Evolutionary conservation across 2,113 vertebrate genomes (phyloP).

Genomic region (Poeciliopsis occidentalis): DNA sequence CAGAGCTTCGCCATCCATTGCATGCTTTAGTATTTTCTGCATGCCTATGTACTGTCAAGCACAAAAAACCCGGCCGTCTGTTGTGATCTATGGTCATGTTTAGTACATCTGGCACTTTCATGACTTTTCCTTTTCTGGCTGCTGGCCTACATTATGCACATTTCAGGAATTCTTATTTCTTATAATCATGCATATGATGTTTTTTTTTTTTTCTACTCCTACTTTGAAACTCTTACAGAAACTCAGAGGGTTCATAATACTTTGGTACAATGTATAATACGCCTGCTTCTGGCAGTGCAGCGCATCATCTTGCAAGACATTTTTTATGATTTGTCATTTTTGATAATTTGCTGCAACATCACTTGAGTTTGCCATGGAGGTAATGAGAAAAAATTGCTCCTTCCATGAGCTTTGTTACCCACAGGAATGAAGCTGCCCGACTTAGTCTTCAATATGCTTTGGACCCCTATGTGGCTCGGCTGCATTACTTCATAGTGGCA

Average conservation of each 20-base stretch:
- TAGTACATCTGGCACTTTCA: background rate
- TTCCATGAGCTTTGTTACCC: background rate
- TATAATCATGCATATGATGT: background rate
- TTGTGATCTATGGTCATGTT: background rate
- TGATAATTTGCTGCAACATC: background rate
- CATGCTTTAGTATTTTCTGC: background rate
- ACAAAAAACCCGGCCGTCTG: background rate
- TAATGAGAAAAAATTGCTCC: background rate
- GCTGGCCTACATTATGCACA: background rate
- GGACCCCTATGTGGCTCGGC: slow-evolving; percentile 16
- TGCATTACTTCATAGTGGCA: slow-evolving; percentile 36
- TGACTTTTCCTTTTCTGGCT: background rate
- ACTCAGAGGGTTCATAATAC: background rate
- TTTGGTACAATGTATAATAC: background rate
- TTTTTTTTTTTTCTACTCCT: background rate
- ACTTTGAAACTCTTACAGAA: background rate
- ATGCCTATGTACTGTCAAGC: background rate
- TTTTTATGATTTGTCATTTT: background rate
- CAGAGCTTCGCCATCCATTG: background rate
- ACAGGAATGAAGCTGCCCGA: slow-evolving; percentile 1
- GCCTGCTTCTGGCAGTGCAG: background rate
- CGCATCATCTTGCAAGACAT: background rate
- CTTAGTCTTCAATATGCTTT: slow-evolving; percentile 23
- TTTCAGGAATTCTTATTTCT: background rate
- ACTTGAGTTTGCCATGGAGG: slow-evolving; percentile 2